Base-by-base conservation (phyloP, 2,113 vertebrate genomes). In the Percopsis transmontana region DNA sequence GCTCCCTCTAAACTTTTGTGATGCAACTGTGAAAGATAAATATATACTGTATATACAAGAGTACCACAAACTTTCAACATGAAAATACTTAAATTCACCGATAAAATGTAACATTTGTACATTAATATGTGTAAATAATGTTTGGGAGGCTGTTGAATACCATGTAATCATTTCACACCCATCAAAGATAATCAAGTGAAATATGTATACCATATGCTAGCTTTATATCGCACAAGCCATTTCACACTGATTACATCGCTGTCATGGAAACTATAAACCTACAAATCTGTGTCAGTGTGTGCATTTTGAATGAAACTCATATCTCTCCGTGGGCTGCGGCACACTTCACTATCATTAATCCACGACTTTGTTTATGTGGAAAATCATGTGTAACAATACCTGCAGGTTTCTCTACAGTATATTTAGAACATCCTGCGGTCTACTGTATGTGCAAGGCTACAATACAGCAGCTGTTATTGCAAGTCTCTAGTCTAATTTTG, bases 261-360 rank as follows among this genome's bases (percentile, higher is more conserved):
- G 74, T 73, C 79, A 86, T 79, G 72, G 81, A 72, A 80, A 86
- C 79, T n/a, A n/a, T n/a, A 79, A 55, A 18, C 10, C 57, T 54
- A 59, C 58, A 65, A 44, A 40, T 55, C 5, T 56, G 20, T 77
- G 66, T 19, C 66, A 61, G 58, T 51, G 47, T 48, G 16, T 5
- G n/a, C 27, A n/a, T 53, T 48, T 58, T 42, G 27, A 65, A 64
- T 59, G 55, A 41, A n/a, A 59, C 45, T 62, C 52, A 62, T 57
- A 55, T 19, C 44, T 50, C 58, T 33, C 27, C 45, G 53, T 62
- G 40, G 16, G 59, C 12, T 57, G 58, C 39, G 5, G 42, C 48
- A 72, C 57, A 71, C 56, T 23, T 50, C n/a, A 55, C 11, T 42
- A 72, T 70, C 23, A 68, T 62, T 53, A 10, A 76, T 80, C 63